Evolutionary conservation across 1,140 invertebrate species (phyloP).

Genomic region (Drusus annulatus): DNA sequence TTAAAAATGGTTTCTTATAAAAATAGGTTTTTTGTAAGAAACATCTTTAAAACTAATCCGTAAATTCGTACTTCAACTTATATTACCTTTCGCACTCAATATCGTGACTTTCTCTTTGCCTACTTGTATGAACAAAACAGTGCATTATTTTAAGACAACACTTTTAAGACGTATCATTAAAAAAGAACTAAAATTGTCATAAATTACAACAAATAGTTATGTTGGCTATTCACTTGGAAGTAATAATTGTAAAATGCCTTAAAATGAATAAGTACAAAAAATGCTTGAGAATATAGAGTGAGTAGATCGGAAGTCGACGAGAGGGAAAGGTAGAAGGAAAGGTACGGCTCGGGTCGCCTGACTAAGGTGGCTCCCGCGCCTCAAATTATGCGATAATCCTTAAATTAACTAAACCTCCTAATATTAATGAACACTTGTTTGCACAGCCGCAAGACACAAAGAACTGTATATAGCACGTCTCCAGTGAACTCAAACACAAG

Average conservation of each 20-base stretch:
- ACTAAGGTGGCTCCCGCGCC: slow-evolving; percentile 38
- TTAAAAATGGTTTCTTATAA: too few species aligned
- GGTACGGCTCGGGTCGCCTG: not conserved
- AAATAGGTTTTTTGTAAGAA: too few species aligned
- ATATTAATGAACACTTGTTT: slow-evolving; percentile 45
- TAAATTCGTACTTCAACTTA: too few species aligned
- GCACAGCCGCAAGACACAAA: slow-evolving; percentile 41
- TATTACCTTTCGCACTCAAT: too few species aligned
- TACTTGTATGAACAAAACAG: too few species aligned
- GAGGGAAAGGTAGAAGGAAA: not conserved
- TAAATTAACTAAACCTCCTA: slow-evolving; percentile 28
- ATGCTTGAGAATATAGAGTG: not conserved
- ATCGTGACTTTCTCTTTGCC: too few species aligned
- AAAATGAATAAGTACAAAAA: not conserved
- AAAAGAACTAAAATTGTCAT: too few species aligned
- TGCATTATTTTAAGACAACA: too few species aligned
- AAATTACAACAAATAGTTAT: too few species aligned
- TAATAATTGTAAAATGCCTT: not conserved
- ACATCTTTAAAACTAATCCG: too few species aligned
- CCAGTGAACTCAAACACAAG: not conserved
- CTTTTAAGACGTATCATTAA: too few species aligned
- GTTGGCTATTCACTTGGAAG: too few species aligned
- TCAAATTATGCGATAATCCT: not conserved
- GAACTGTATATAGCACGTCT: slow-evolving; percentile 3
- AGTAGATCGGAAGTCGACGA: not conserved